phyloP scores from a whole-genome alignment of 2,888 invertebrate genomes.

The Stegophylla sp. region DNA sequence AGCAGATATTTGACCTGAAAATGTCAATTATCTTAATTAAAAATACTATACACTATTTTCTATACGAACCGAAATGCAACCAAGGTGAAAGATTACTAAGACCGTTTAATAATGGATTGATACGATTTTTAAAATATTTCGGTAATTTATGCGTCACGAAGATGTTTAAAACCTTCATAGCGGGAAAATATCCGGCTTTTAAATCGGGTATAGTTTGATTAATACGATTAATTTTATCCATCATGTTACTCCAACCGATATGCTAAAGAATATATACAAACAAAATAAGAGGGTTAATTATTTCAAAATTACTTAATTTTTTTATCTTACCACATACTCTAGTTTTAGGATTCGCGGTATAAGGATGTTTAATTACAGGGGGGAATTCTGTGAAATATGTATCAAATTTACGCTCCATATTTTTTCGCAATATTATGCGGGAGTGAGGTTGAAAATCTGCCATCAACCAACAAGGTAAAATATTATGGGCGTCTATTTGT shows the following conservation, averaged over 20 bases:
- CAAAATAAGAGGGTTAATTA: conserved; percentile 10
- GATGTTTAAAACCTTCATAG: conserved; percentile 72
- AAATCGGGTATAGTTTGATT: conserved; percentile 87
- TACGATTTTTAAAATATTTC: conserved; percentile 75
- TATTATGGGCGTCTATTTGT: conserved; percentile 86
- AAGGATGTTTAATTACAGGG: conserved; percentile 77
- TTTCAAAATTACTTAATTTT: neutral
- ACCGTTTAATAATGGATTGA: conserved; percentile 79
- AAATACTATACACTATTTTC: neutral
- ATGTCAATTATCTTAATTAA: conserved; percentile 16
- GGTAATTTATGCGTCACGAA: conserved; percentile 76
- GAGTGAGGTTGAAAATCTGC: conserved; percentile 88
- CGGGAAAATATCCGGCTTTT: conserved; percentile 76
- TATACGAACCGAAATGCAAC: conserved; percentile 81
- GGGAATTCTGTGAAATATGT: conserved; percentile 84
- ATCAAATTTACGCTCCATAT: conserved; percentile 78
- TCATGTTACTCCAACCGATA: conserved; percentile 76
- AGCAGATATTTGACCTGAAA: conserved; percentile 81
- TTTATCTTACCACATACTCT: conserved; percentile 64
- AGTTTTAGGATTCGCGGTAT: conserved; percentile 67
- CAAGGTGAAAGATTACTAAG: conserved; percentile 87
- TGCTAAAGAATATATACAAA: conserved; percentile 63
- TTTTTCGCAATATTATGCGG: conserved; percentile 84
- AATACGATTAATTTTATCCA: conserved; percentile 72
- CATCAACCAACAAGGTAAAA: conserved; percentile 87